Evolutionary conservation across 1,140 invertebrate species (phyloP).

Genomic region (Caerostris extrusa): DNA sequence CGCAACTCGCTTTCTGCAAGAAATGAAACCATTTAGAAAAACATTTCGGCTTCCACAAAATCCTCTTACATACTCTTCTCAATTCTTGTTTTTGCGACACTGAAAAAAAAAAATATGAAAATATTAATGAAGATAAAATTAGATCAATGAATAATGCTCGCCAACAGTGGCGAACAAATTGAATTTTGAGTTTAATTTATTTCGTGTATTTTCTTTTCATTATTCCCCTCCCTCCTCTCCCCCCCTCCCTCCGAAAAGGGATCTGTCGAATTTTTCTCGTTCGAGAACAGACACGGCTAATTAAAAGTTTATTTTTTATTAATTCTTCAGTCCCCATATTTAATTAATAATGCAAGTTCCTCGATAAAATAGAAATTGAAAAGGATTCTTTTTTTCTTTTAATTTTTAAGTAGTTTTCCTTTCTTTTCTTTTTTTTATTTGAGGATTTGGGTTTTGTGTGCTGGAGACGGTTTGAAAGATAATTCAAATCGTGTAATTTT

Average conservation of each 20-base stretch:
- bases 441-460: not conserved
- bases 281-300: not conserved
- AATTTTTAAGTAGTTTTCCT: too few relatives aligned
- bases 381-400: not conserved
- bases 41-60: not conserved
- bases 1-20: not conserved
- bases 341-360: not conserved
- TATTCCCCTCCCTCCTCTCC: too few relatives aligned
- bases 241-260: not conserved
- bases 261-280: not conserved
- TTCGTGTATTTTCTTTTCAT: not conserved
- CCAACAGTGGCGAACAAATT: not conserved
- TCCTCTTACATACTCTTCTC: not conserved
- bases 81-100: not conserved
- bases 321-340: not conserved
- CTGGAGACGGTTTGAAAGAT: not conserved
- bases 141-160: not conserved
- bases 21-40: not conserved
- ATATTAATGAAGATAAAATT: not conserved
- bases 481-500: not conserved
- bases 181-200: conserved; percentile 24
- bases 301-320: conserved; percentile 12
- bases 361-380: not conserved
- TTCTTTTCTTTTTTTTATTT: not conserved
- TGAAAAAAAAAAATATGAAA: not conserved